Percentiles rank a stretch among this genome's conserved stretches.
phyloP scores from a whole-genome alignment of 2,888 invertebrate genomes.

The Drosophila recens region DNA sequence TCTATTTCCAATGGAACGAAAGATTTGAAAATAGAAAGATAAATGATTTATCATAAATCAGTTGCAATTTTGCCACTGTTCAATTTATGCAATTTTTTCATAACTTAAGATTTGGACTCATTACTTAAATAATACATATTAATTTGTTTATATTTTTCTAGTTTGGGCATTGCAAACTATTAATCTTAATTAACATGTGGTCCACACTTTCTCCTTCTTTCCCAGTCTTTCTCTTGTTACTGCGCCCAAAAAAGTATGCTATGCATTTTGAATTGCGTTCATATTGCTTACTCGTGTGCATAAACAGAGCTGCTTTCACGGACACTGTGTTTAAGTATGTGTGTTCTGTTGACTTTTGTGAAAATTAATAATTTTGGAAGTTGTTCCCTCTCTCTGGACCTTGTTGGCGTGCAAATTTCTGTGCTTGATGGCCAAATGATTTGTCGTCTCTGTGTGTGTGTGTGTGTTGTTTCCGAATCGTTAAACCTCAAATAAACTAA shows the following conservation, averaged over 20 bases:
- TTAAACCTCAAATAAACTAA: slow-evolving; percentile 73
- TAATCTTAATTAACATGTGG: slow-evolving; percentile 49
- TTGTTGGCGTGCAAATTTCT: slow-evolving; percentile 57
- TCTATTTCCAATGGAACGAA: too few relatives aligned
- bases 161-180: slow-evolving; percentile 30
- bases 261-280: slow-evolving; percentile 40
- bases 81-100: too few relatives aligned
- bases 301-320: slow-evolving; percentile 49
- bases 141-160: slow-evolving; percentile 9
- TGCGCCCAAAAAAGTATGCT: slow-evolving; percentile 62
- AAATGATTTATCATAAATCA: too few relatives aligned
- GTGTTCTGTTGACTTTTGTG: slow-evolving; percentile 67
- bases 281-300: slow-evolving; percentile 69
- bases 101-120: too few relatives aligned
- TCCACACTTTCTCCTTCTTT: background rate
- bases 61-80: too few relatives aligned
- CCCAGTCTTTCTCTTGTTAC: background rate
- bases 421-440: slow-evolving; percentile 80
- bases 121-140: background rate
- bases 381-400: slow-evolving; percentile 1
- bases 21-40: too few relatives aligned
- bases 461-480: slow-evolving; percentile 74
- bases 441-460: slow-evolving; percentile 63
- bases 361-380: slow-evolving; percentile 77
- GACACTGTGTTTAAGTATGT: slow-evolving; percentile 17